These are phyloP conservation scores for Emydoidea blandingii DNA, from an alignment of 2,797 vertebrate genomes.

Conservation along the genomic window DNA sequence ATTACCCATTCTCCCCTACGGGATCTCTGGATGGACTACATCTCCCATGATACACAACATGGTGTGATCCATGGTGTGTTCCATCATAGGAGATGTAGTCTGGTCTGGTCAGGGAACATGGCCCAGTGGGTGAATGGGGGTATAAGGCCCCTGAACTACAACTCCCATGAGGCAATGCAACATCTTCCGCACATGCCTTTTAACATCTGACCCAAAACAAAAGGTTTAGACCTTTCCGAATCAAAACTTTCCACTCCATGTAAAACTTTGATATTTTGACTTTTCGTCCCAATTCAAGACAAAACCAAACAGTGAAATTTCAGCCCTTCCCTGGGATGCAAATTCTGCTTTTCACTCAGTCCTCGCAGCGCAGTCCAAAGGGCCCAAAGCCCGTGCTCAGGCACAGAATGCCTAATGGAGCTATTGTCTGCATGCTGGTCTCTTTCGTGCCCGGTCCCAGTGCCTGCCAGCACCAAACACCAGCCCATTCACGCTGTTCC, in stretches of 20 bases:
- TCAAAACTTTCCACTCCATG: not conserved
- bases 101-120: too few species aligned
- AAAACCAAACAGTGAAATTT: not conserved
- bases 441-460: rapidly evolving
- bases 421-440: not conserved
- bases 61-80: not conserved
- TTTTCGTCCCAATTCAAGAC: not conserved
- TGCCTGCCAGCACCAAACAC: rapidly evolving
- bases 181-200: not conserved
- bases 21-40: too few species aligned
- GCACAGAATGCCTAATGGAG: not conserved
- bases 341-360: not conserved
- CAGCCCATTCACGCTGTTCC: not conserved
- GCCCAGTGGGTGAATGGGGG: not conserved
- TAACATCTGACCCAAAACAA: not conserved
- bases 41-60: too few species aligned
- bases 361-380: not conserved
- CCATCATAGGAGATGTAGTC: too few species aligned
- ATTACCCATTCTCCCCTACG: too few species aligned
- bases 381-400: not conserved
- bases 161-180: not conserved
- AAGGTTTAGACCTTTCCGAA: not conserved
- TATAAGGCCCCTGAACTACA: not conserved
- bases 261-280: not conserved
- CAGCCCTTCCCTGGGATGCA: not conserved